These are phyloP conservation scores for Aphidoletes aphidimyza DNA, from an alignment of 2,888 invertebrate genomes.

Conservation along the genomic window DNA sequence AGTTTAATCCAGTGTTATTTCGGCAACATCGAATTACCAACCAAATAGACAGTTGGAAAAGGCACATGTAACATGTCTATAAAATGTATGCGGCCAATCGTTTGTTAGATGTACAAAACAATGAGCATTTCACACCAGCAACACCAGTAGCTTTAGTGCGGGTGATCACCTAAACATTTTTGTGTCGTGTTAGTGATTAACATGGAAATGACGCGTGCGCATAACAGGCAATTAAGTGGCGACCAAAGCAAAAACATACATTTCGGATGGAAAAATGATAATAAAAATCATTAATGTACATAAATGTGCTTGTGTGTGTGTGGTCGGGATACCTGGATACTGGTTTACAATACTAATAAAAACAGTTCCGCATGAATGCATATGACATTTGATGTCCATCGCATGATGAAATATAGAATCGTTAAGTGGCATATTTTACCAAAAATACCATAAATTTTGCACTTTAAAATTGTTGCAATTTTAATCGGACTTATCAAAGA, in stretches of 20 bases:
- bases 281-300: neutral
- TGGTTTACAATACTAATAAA: constrained; percentile 11
- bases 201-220: constrained; percentile 35
- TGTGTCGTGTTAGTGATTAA: neutral
- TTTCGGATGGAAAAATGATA: neutral
- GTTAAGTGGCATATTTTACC: neutral
- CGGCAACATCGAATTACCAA: too few relatives aligned
- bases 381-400: constrained; percentile 1
- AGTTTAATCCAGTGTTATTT: too few relatives aligned
- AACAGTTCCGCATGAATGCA: constrained; percentile 26
- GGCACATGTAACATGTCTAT: too few relatives aligned
- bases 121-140: neutral
- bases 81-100: too few relatives aligned
- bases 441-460: too few relatives aligned
- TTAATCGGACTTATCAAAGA: too few relatives aligned
- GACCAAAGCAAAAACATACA: neutral
- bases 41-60: too few relatives aligned
- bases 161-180: neutral
- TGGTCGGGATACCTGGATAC: neutral
- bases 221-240: neutral
- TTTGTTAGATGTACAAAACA: too few relatives aligned
- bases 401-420: neutral
- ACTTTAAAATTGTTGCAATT: too few relatives aligned
- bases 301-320: neutral
- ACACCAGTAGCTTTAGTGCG: too few relatives aligned